Percentiles rank a stretch among this genome's conserved stretches.
These are phyloP conservation scores for Scolanthus callimorphus DNA, from an alignment of 92 coral and sea anemone species.

Conservation along the genomic window DNA sequence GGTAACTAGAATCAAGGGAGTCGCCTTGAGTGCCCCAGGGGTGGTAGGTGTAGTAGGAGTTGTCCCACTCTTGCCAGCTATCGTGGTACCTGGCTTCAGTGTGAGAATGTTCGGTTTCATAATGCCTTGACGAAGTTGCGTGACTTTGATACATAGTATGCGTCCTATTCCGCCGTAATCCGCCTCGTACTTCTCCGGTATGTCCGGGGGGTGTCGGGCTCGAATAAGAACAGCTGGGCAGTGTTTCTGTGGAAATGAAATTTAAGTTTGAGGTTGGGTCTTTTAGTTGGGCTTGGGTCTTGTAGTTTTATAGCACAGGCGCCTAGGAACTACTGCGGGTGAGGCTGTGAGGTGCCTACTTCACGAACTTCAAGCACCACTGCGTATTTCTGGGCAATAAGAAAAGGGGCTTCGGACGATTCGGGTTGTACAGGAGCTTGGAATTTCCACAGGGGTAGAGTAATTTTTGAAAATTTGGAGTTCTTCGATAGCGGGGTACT, in stretches of 20 bases:
- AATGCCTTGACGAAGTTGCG: slow-evolving; percentile 84
- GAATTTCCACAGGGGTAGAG: too few relatives aligned
- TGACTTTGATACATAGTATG: slow-evolving; percentile 69
- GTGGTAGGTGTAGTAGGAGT: slow-evolving; percentile 77
- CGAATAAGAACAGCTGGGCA: slow-evolving; percentile 87
- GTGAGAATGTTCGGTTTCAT: slow-evolving; percentile 72
- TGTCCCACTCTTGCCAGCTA: slow-evolving; percentile 20
- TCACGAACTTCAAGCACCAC: too few relatives aligned
- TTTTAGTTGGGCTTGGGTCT: too few relatives aligned
- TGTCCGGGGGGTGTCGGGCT: slow-evolving; percentile 81
- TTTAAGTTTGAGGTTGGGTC: too few relatives aligned
- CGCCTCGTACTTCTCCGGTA: slow-evolving; percentile 74
- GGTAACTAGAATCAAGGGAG: slow-evolving; percentile 42
- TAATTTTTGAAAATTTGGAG: background rate
- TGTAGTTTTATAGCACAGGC: too few relatives aligned
- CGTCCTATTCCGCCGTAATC: slow-evolving; percentile 86
- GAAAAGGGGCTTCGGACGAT: too few relatives aligned
- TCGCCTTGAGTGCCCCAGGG: slow-evolving; percentile 54
- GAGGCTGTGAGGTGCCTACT: too few relatives aligned
- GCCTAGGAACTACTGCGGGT: too few relatives aligned
- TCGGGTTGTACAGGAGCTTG: too few relatives aligned
- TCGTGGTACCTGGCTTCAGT: slow-evolving; percentile 31
- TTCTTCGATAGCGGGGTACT: too few relatives aligned
- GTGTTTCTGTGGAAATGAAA: slow-evolving; percentile 67
- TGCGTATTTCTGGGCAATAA: too few relatives aligned